phyloP scores from a whole-genome alignment of 2,113 vertebrate genomes.

The human (Homo sapiens) region GRCh38 chr19:34961501-34962000 shows the following conservation, averaged over 20 bases:
- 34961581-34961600: background rate
- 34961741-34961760: background rate
- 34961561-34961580: no score
- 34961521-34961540: background rate
- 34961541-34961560: background rate
- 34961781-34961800: background rate
- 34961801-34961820: background rate
- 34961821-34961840: background rate
- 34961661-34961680: background rate
- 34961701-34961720: background rate
- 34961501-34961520: background rate
- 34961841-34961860: background rate
- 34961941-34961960: background rate
- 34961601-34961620: background rate
- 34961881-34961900: background rate
- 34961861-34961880: background rate
- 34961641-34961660: background rate
- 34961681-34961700: background rate
- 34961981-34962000: background rate
- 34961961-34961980: background rate
- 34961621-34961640: background rate
- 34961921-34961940: background rate
- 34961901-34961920: background rate
- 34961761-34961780: background rate
- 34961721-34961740: background rate